Conservation (phyloP, 2,113 vertebrate genomes). For the Phycodurus eques region DNA sequence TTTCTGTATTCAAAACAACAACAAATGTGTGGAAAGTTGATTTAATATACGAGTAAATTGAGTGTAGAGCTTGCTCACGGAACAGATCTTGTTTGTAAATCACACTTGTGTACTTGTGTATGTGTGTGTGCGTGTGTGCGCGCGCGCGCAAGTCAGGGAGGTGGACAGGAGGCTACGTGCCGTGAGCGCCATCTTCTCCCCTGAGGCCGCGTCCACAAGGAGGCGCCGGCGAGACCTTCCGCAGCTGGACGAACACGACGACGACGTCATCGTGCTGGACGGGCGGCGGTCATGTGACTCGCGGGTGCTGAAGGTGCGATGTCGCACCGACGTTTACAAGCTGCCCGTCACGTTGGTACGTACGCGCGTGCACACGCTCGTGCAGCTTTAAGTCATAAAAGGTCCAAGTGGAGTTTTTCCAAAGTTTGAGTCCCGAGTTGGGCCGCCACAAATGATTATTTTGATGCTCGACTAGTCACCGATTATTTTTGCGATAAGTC, state of each 20-base stretch:
- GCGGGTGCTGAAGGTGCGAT: slow-evolving; percentile 65
- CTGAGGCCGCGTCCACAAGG: neutral
- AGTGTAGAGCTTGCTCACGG: too few species aligned
- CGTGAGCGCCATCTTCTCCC: slow-evolving; percentile 55
- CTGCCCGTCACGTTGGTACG: slow-evolving; percentile 66
- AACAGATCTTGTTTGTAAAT: too few species aligned
- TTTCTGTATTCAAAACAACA: too few species aligned
- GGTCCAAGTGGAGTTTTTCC: too few species aligned
- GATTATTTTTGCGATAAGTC: too few species aligned
- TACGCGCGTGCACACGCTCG: neutral
- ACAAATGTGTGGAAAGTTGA: too few species aligned
- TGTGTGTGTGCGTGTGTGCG: neutral
- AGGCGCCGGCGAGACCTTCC: neutral
- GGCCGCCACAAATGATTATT: too few species aligned
- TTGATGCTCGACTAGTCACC: too few species aligned
- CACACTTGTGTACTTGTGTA: neutral
- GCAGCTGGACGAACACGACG: neutral
- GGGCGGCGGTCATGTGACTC: neutral
- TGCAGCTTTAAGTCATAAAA: too few species aligned
- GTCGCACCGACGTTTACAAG: slow-evolving; percentile 66
- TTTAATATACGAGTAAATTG: too few species aligned
- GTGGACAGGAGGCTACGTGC: slow-evolving; percentile 57
- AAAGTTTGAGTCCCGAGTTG: too few species aligned
- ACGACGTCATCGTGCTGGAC: neutral
- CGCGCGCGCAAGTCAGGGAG: slow-evolving; percentile 48